A percentile compares a stretch with the other conserved stretches of the same genome.
phyloP scores from a whole-genome alignment of 2,113 vertebrate genomes.

The Machaerirhynchus nigripectus region DNA sequence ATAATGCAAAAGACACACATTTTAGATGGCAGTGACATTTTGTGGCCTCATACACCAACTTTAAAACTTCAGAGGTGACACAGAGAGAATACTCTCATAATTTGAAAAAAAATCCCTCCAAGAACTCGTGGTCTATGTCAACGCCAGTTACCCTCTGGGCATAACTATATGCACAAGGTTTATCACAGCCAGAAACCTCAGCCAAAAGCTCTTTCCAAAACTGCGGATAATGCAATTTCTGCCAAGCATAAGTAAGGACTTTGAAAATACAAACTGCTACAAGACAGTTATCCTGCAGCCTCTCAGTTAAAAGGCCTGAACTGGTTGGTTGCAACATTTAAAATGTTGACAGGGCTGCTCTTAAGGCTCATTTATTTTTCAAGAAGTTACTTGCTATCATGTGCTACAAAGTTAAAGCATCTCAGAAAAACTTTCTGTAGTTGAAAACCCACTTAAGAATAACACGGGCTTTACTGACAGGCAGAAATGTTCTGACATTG shows the following conservation, averaged over 20 bases:
- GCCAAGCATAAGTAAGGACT: constrained; percentile 45
- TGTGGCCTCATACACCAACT: neutral
- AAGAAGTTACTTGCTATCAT: neutral
- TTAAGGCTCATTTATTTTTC: neutral
- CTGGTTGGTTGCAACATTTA: neutral
- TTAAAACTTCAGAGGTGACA: neutral
- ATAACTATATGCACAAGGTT: neutral
- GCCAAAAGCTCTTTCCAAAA: constrained; percentile 34
- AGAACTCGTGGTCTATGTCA: neutral
- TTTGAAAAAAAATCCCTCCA: neutral
- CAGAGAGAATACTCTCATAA: neutral
- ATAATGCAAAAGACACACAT: neutral
- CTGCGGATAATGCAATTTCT: neutral
- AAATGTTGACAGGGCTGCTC: neutral
- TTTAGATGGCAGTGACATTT: neutral
- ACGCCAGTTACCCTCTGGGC: neutral
- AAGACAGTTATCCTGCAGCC: neutral
- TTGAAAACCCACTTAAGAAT: neutral
- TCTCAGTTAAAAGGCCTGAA: neutral
- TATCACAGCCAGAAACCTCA: constrained; percentile 28
- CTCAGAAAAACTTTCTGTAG: neutral
- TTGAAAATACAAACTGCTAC: neutral
- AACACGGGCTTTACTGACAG: neutral
- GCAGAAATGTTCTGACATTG: neutral
- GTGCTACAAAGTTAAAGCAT: neutral